These are phyloP conservation scores for Geodia barretti DNA, from an alignment of 37 sponge, comb jelly and placozoan species.

Conservation along the genomic window DNA sequence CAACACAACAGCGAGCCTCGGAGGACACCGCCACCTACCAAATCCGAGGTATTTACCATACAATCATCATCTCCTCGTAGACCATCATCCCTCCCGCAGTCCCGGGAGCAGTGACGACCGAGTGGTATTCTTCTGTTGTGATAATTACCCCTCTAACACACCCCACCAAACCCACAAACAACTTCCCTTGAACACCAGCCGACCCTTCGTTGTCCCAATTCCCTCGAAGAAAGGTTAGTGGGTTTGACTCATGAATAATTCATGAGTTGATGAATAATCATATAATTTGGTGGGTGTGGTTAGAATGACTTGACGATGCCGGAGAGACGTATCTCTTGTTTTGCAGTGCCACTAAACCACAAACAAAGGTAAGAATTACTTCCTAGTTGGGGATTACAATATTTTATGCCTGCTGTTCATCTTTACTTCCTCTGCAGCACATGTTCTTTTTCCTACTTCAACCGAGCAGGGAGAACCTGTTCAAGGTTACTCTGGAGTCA, in stretches of 20 bases:
- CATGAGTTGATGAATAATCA: not conserved
- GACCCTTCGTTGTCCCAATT: slow-evolving; percentile 95
- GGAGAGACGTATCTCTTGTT: slow-evolving; percentile 90
- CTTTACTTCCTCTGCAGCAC: slow-evolving; percentile 50
- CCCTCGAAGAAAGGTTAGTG: slow-evolving; percentile 68
- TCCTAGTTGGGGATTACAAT: not conserved
- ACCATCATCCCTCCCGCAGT: slow-evolving; percentile 40
- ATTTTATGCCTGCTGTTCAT: not conserved
- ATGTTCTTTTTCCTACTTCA: slow-evolving; percentile 97
- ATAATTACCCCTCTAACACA: slow-evolving; percentile 98
- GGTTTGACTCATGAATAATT: not conserved
- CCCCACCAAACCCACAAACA: too few species aligned
- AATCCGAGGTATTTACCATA: slow-evolving; percentile 72
- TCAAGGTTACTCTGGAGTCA: slow-evolving; percentile 92
- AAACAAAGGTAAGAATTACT: slow-evolving; percentile 75
- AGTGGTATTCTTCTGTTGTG: slow-evolving; percentile 98
- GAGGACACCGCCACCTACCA: slow-evolving; percentile 93
- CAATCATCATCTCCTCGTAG: too few species aligned
- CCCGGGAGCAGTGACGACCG: slow-evolving; percentile 96
- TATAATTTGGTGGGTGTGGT: too few species aligned
- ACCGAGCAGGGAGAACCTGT: slow-evolving; percentile 96
- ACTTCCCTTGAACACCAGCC: slow-evolving; percentile 99
- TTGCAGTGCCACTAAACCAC: slow-evolving; percentile 83
- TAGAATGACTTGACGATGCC: slow-evolving; percentile 94
- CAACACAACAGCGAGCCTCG: slow-evolving; percentile 93